phyloP scores from a whole-genome alignment of 2,797 vertebrate genomes.

The Simalia tracyae region DNA sequence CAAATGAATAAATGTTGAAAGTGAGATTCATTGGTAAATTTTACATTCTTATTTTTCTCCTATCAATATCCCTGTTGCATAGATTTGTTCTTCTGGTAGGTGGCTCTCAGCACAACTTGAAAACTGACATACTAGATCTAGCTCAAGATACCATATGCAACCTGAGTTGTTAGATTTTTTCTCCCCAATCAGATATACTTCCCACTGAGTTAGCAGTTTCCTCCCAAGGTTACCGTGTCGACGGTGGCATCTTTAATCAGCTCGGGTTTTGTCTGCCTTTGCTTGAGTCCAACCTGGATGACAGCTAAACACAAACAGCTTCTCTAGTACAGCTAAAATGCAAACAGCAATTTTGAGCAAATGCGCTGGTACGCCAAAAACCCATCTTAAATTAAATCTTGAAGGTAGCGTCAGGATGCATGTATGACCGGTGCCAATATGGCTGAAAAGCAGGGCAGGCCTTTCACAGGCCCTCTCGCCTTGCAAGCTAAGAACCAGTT shows the following conservation, averaged over 20 bases:
- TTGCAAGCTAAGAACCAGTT: background rate
- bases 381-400: background rate
- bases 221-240: background rate
- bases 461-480: background rate
- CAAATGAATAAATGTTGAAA: background rate
- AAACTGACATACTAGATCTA: background rate
- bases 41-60: background rate
- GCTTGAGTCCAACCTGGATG: background rate
- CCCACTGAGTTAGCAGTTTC: background rate
- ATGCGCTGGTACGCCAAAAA: background rate
- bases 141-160: background rate
- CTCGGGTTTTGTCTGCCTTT: background rate
- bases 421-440: background rate
- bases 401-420: background rate
- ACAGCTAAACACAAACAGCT: background rate
- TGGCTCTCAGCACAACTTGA: background rate
- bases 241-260: background rate
- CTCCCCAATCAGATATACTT: background rate
- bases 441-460: background rate
- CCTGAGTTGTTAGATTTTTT: background rate
- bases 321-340: background rate
- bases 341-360: background rate
- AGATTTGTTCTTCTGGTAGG: background rate
- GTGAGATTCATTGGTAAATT: background rate
- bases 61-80: background rate